These are phyloP conservation scores for Acrocyrtus sp. DNA, from an alignment of 2,888 invertebrate genomes.

Conservation along the genomic window DNA sequence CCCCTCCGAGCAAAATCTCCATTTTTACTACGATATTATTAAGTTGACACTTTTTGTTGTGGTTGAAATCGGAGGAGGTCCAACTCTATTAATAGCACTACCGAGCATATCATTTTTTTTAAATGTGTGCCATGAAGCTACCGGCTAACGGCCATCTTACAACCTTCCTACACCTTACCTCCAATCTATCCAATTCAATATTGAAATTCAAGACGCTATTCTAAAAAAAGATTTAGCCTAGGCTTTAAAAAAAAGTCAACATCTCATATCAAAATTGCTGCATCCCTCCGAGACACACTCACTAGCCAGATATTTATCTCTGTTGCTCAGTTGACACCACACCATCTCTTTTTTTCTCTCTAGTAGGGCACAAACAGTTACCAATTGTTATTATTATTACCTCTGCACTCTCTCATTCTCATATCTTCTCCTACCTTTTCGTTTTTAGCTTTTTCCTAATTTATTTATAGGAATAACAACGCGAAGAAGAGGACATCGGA, in stretches of 20 bases:
- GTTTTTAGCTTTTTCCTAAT: neutral
- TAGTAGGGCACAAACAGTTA: neutral
- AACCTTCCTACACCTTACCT: neutral
- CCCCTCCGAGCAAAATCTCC: neutral
- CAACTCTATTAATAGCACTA: neutral
- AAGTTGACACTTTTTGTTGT: slow-evolving; percentile 46
- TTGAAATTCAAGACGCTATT: neutral
- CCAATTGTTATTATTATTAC: neutral
- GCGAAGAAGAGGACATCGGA: neutral
- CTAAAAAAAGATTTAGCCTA: too few relatives aligned
- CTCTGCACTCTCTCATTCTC: neutral
- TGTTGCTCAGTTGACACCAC: slow-evolving; percentile 28
- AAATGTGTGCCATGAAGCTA: slow-evolving; percentile 35
- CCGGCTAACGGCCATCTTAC: slow-evolving; percentile 35
- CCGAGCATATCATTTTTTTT: slow-evolving; percentile 7
- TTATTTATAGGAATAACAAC: neutral
- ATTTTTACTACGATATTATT: slow-evolving; percentile 29
- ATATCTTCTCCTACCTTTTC: neutral
- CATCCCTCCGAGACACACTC: neutral
- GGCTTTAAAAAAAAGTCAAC: too few relatives aligned
- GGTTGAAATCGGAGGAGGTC: slow-evolving; percentile 17
- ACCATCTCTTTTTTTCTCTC: too few relatives aligned
- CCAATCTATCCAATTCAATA: neutral
- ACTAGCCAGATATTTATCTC: slow-evolving; percentile 35
- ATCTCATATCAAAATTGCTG: neutral